Conservation (phyloP, 2,888 invertebrate genomes). For the Thalpophila matura region DNA sequence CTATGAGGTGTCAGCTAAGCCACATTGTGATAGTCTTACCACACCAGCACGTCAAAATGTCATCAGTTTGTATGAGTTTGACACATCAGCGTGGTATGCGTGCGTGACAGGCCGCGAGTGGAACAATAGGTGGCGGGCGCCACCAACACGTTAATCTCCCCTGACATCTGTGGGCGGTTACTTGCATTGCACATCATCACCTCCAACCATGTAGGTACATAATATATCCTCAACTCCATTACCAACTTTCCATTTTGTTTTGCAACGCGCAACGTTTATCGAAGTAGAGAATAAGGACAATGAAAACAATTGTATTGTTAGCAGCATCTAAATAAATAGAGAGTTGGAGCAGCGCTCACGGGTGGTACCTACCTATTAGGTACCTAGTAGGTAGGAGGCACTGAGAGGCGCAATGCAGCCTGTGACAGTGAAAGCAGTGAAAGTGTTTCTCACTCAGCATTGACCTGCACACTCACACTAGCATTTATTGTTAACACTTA, state of each 20-base stretch:
- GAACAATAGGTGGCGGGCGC: conserved; percentile 80
- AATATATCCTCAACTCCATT: conserved; percentile 76
- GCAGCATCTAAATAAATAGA: conserved; percentile 87
- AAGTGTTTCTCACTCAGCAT: conserved; percentile 76
- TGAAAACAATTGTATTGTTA: conserved; percentile 83
- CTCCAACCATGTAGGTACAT: conserved; percentile 77
- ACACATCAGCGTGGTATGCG: conserved; percentile 67
- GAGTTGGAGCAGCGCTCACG: conserved; percentile 74
- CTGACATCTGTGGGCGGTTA: conserved; percentile 79
- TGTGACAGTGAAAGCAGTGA: conserved; percentile 88
- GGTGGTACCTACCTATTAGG: conserved; percentile 71
- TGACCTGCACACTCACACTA: conserved; percentile 65
- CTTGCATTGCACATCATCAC: conserved; percentile 85
- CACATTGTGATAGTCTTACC: conserved; percentile 39
- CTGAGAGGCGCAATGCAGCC: conserved; percentile 77
- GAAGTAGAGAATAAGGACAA: conserved; percentile 81
- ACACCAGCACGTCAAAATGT: conserved; percentile 54
- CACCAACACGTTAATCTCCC: conserved; percentile 82
- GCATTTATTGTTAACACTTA: conserved; percentile 75
- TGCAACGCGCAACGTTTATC: conserved; percentile 80
- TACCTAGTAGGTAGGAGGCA: conserved; percentile 72
- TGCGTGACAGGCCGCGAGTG: conserved; percentile 58
- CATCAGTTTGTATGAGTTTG: conserved; percentile 57
- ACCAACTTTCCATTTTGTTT: conserved; percentile 87
- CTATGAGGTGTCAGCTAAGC: conserved; percentile 4